Evolutionary conservation across 2,113 vertebrate species (phyloP), one percentile per base, ranked within the genome.

Genomic region (Hippoglossus stenolepis): DNA sequence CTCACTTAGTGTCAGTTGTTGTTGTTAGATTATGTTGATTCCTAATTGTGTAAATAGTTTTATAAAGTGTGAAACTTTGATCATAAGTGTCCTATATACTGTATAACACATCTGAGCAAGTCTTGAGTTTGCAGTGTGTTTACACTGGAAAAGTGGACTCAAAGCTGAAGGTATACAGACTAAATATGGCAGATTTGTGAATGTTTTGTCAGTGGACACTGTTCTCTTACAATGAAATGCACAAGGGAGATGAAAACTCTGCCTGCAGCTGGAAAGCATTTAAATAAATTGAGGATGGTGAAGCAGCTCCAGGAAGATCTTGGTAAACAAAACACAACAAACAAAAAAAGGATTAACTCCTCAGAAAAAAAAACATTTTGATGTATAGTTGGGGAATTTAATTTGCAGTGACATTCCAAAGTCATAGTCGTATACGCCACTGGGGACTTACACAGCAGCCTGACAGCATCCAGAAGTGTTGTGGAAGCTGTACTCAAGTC

Each of bases 301-400:
- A 65, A 14, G 5, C 21, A 23, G 12, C 62, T 64, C 23, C 40
- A 49, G 6, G 8, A 26, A 49, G 40, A 26, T 65, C 31, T 40
- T 14, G 11, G 31, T 43, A 43, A 63, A 63, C 61, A 63, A 26
- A 63, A 63, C 31, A 28, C 31, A 59, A 23, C 56, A 59, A 59
- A 31, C 24, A 38, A 62, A 21, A 63, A 7, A 40, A 43, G 1
- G 8, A 61, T 61, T 15, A 17, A 9, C 40, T 47, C 17, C 10
- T 40, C 21, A 4, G 40, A 12, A 26, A 47, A 45, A 6, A 28
- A 64, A 20, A 18, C 35, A 43, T 40, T 21, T 23, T 43, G 35
- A 43, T 63, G 61, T 63, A 11, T 23, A 31, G 40, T 43, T 63
- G 15, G 15, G n/a, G 45, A 7, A 38, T 40, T 64, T 21, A 23